Base-by-base conservation (phyloP, 2,888 invertebrate genomes). In the Digitonthophagus gazella region DNA sequence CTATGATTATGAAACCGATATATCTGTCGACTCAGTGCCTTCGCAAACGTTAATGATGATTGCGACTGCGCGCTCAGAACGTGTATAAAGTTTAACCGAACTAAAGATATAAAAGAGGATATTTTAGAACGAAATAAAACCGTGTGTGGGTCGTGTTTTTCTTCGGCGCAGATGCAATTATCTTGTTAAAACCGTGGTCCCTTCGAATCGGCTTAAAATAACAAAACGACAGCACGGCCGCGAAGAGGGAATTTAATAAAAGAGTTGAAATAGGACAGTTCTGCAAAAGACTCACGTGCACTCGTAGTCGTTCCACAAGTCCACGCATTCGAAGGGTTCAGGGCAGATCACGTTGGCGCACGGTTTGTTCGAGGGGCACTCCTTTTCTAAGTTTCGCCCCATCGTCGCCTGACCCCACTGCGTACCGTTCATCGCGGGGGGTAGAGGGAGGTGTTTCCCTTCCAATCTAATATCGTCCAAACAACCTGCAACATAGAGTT, bases 221-320 rank as follows among this genome's bases (percentile, higher is more conserved):
- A 8, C 65, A 16, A 15, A 65, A 55, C 15, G 55, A 64, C 6
- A 16, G 16, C 19, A 63, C 16, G 14, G 16, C 19, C n/a, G 61
- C 20, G n/a, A 11, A 16, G 2, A 58, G 16, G 19, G 14, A 14
- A 18, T 61, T 44, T 64, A 22, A 65, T 65, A 65, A 55, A 14
- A 44, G 55, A 19, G 55, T 11, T 15, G 19, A 65, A 65, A 44
- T 55, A 55, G 28, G 28, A 44, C 11, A 44, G 28, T 44, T 44
- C 11, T 11, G 61, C 69, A 19, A 66, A 67, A 63, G 14, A 92
- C 95, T 92, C 85, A 98, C 95, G 97, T 96, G 95, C 98, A 98
- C 83, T 97, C 97, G 80, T 96, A 96, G 84, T 95, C 94, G 83
- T 98, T 98, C 98, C 98, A 98, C 11, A 98, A 89, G 84, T 96